Conservation (phyloP, 2,797 vertebrate species). For the Iguana delicatissima region DNA sequence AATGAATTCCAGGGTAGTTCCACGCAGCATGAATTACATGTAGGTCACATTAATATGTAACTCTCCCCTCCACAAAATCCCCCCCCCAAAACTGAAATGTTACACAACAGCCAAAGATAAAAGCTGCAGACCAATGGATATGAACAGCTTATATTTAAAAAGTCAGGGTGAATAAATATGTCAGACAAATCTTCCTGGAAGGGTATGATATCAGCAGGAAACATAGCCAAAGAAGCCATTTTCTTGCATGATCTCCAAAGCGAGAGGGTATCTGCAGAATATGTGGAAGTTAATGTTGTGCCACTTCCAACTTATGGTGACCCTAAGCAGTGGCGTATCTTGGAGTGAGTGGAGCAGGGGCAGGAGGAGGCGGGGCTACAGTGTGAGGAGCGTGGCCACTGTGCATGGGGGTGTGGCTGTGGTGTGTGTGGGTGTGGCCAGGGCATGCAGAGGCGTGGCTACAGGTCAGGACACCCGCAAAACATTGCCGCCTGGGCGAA, state of each 20-base stretch:
- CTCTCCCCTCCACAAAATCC: background rate
- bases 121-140: background rate
- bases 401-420: too few relatives aligned
- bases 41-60: background rate
- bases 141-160: background rate
- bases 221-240: background rate
- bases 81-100: too few relatives aligned
- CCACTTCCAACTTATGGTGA: too few relatives aligned
- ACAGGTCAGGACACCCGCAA: too few relatives aligned
- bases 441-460: too few relatives aligned
- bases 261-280: background rate
- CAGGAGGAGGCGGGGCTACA: too few relatives aligned
- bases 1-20: background rate
- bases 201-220: background rate
- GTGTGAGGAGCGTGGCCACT: too few relatives aligned
- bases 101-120: background rate
- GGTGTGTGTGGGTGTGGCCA: too few relatives aligned
- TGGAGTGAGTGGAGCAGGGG: too few relatives aligned
- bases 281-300: background rate
- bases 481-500: too few relatives aligned
- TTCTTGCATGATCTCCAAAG: background rate
- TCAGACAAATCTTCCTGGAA: background rate
- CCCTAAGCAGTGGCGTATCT: too few relatives aligned
- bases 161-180: background rate
- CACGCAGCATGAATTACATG: background rate